Conservation (phyloP, 2,113 vertebrate species). For the Mormyrus lacerda region DNA sequence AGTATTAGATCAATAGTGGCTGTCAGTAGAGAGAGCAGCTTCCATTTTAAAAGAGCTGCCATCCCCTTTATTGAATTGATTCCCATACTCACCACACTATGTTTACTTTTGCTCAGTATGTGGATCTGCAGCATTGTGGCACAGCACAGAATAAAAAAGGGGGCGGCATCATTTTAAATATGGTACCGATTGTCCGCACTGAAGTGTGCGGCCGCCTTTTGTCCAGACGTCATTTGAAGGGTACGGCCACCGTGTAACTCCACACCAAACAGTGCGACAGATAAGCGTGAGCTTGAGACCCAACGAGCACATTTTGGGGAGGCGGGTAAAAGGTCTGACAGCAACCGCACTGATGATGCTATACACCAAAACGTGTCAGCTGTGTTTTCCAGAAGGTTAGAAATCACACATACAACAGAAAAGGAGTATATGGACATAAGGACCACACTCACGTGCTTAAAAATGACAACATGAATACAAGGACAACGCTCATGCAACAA, state of each 20-base stretch:
- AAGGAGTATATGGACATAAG: not conserved
- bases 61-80: not conserved
- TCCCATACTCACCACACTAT: not conserved
- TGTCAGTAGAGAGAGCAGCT: not conserved
- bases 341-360: constrained; percentile 15
- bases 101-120: not conserved
- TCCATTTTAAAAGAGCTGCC: not conserved
- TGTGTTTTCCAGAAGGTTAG: not conserved
- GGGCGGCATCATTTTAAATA: not conserved
- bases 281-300: constrained; percentile 27
- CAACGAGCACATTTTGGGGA: constrained; percentile 26
- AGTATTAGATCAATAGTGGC: not conserved
- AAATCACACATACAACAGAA: not conserved
- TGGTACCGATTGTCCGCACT: not conserved
- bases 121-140: not conserved
- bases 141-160: not conserved
- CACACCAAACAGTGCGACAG: constrained; percentile 20
- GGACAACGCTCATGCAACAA: too few species aligned
- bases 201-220: not conserved
- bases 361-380: constrained; percentile 13
- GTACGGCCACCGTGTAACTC: not conserved
- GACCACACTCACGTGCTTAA: not conserved
- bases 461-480: too few species aligned
- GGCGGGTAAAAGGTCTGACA: constrained; percentile 39
- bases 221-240: not conserved